A percentile compares a stretch with the other conserved stretches of the same genome.
phyloP scores from a whole-genome alignment of 2,113 vertebrate species.

The Cepphus grylle region DNA sequence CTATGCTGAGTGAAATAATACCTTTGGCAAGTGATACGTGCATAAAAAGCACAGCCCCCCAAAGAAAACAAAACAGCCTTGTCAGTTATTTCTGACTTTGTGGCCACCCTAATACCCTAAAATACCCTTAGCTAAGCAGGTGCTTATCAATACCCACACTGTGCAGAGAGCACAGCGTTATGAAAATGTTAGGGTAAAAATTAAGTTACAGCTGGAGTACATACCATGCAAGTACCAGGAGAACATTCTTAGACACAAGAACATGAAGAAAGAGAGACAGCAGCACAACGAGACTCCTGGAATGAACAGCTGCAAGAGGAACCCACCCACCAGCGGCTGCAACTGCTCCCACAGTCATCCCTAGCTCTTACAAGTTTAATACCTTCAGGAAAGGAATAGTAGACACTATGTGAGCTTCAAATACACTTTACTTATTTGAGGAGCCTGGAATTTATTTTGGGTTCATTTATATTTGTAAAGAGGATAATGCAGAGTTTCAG shows the following conservation, averaged over 20 bases:
- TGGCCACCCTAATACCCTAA: background rate
- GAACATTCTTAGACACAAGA: conserved; percentile 46
- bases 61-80: background rate
- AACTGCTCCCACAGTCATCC: conserved; percentile 3
- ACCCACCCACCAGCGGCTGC: conserved; percentile 1
- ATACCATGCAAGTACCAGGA: conserved; percentile 29
- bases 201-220: conserved; percentile 11
- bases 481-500: background rate
- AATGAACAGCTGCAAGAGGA: conserved; percentile 65
- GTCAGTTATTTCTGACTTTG: conserved; percentile 6
- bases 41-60: background rate
- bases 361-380: background rate
- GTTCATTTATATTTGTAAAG: background rate
- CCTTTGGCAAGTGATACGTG: background rate
- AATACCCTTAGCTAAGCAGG: background rate
- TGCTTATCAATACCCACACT: background rate
- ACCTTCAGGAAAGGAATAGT: conserved; percentile 3
- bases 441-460: background rate
- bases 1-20: background rate
- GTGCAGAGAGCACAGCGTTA: background rate
- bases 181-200: background rate
- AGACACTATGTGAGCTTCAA: background rate
- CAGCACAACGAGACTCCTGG: conserved; percentile 45
- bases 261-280: background rate
- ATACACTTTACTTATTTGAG: background rate